These are phyloP conservation scores for Penaeus chinensis DNA, from an alignment of 1,140 invertebrate species.

Conservation along the genomic window DNA sequence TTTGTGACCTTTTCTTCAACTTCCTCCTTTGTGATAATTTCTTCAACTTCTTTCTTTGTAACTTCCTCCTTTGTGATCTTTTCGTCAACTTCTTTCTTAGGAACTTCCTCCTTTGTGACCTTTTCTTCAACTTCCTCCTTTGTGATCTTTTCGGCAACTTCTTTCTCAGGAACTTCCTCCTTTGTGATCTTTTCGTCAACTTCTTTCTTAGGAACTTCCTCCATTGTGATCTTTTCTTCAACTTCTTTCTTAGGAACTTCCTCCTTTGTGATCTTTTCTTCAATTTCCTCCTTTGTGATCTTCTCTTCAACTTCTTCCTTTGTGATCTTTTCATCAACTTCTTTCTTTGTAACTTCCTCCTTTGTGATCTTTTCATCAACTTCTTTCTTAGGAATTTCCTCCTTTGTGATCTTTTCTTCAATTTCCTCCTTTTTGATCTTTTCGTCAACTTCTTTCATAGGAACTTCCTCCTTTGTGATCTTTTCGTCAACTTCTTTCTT, in stretches of 20 bases:
- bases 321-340: neutral
- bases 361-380: slow-evolving; percentile 5
- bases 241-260: neutral
- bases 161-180: neutral
- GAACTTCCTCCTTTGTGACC: neutral
- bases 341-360: neutral
- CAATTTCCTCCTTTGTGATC: neutral
- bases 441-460: neutral
- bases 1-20: neutral
- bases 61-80: neutral
- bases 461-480: slow-evolving; percentile 1
- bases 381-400: neutral
- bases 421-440: neutral
- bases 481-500: neutral
- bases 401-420: slow-evolving; percentile 2
- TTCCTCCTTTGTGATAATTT: slow-evolving; percentile 11
- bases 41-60: neutral
- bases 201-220: neutral
- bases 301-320: neutral
- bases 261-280: slow-evolving; percentile 10
- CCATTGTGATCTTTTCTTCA: neutral
- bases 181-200: neutral
- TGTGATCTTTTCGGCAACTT: neutral
- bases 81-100: neutral
- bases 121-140: neutral